Evolutionary conservation across 2,888 invertebrate genomes (phyloP).

Genomic region (Lampropteryx suffumata): DNA sequence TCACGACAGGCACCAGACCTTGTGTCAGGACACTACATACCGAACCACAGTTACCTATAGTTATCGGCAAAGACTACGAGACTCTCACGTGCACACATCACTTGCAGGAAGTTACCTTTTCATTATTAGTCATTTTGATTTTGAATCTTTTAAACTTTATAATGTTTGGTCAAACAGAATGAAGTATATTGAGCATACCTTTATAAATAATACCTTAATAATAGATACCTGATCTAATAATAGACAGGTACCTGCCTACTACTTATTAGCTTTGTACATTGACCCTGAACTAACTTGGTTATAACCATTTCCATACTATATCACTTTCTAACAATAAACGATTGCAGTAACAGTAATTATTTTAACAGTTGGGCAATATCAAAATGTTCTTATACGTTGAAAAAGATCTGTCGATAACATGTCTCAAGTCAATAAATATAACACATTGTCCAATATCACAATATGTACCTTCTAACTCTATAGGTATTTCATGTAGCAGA

Average conservation of each 20-base stretch:
- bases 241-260: no score
- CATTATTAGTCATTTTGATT: background rate
- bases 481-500: no score
- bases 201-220: no score
- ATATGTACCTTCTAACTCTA: background rate
- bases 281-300: conserved; percentile 46
- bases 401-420: conserved; percentile 13
- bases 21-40: conserved; percentile 56
- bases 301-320: conserved; percentile 26
- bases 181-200: no score
- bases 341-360: conserved; percentile 16
- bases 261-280: conserved; percentile 39
- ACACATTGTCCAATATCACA: background rate
- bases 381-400: conserved; percentile 3
- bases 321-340: conserved; percentile 32
- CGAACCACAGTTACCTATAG: conserved; percentile 42
- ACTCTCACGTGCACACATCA: conserved; percentile 37
- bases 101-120: conserved; percentile 42
- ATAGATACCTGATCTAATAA: no score
- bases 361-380: conserved; percentile 22
- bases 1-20: conserved; percentile 61
- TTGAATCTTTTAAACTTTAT: no score
- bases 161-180: no score
- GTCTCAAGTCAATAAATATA: conserved; percentile 18
- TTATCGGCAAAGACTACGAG: conserved; percentile 35